phyloP scores from a whole-genome alignment of 2,797 vertebrate species.

The Smutsia gigantea region DNA sequence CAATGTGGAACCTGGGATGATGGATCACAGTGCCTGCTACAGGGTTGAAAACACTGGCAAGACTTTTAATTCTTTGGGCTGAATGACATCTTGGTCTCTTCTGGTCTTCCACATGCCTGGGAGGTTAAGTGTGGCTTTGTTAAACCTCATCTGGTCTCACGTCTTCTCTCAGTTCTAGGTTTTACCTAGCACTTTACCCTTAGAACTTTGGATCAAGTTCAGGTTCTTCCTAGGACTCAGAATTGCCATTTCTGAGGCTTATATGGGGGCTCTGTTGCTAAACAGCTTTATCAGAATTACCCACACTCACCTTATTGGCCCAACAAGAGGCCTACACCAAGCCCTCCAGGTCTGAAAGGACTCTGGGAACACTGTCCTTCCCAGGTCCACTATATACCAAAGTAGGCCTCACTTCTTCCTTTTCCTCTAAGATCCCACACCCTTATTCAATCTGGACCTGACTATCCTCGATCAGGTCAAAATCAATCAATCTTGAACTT shows the following conservation, averaged over 20 bases:
- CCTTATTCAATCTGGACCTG: background rate
- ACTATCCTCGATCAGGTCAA: background rate
- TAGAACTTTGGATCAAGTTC: conserved; percentile 1
- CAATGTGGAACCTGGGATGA: background rate
- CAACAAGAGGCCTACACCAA: background rate
- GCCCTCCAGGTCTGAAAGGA: background rate
- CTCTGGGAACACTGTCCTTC: background rate
- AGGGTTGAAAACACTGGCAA: background rate
- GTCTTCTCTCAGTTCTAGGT: background rate
- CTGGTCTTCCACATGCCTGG: background rate
- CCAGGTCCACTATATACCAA: background rate
- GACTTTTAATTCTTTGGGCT: background rate
- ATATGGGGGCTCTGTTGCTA: background rate
- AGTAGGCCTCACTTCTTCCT: background rate
- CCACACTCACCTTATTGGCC: background rate
- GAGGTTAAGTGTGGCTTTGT: conserved; percentile 12
- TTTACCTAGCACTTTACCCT: background rate
- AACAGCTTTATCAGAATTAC: background rate
- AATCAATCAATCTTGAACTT: background rate
- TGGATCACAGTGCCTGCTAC: background rate
- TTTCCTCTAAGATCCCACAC: background rate
- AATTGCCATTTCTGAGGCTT: background rate
- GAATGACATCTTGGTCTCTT: background rate
- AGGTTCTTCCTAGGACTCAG: background rate
- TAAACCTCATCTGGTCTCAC: background rate